Percentiles rank a stretch among this genome's conserved stretches.
phyloP scores from a whole-genome alignment of 2,797 vertebrate genomes.

The Squalus acanthias region DNA sequence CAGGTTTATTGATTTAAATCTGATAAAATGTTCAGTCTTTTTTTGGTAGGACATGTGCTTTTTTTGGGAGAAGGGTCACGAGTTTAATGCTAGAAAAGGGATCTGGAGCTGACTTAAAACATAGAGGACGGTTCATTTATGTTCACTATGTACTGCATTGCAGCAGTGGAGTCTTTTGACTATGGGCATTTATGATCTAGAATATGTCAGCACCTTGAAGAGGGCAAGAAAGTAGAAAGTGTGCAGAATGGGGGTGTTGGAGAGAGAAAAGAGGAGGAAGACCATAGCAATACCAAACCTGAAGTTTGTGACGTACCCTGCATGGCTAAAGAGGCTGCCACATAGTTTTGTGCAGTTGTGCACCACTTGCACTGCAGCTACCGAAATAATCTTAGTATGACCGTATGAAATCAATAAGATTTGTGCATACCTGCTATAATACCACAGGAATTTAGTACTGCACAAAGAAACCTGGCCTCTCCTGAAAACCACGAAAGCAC shows the following conservation, averaged over 20 bases:
- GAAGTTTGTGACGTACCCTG: not conserved
- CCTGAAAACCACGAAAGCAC: not conserved
- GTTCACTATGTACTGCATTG: not conserved
- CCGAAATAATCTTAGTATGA: not conserved
- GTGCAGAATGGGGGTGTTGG: not conserved
- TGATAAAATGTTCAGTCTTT: not conserved
- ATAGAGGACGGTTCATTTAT: too few relatives aligned
- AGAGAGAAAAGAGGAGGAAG: not conserved
- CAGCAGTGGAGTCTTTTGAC: not conserved
- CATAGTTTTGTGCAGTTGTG: not conserved
- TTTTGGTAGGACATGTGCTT: not conserved
- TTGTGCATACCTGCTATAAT: not conserved
- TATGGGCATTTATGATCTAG: not conserved
- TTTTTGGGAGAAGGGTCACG: not conserved
- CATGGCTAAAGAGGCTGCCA: not conserved
- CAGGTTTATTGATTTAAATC: not conserved
- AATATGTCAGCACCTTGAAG: not conserved
- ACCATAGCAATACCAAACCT: not conserved
- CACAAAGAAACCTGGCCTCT: not conserved
- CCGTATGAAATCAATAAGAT: not conserved
- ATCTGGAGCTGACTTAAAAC: not conserved
- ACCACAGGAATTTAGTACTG: not conserved
- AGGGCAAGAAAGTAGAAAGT: not conserved
- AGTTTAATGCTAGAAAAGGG: not conserved
- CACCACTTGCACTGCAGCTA: not conserved